These are phyloP conservation scores for Daphoenositta chrysoptera DNA, from an alignment of 2,113 vertebrate genomes.

Conservation along the genomic window DNA sequence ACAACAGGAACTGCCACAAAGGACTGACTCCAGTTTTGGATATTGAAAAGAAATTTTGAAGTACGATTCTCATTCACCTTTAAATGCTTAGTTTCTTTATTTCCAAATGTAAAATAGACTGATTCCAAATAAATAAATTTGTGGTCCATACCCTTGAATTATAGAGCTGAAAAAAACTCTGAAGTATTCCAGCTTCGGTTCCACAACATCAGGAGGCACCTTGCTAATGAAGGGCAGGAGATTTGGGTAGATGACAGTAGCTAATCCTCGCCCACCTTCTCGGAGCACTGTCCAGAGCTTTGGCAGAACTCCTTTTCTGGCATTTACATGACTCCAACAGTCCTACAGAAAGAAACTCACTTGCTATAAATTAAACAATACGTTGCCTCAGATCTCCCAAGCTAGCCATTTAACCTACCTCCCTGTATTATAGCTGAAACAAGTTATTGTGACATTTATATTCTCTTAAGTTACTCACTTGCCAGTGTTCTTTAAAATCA, in stretches of 20 bases:
- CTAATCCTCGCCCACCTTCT: constrained; percentile 89
- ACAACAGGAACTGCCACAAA: neutral
- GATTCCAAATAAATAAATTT: neutral
- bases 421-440: neutral
- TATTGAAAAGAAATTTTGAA: neutral
- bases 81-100: neutral
- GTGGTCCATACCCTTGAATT: constrained; percentile 81
- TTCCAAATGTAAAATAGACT: neutral
- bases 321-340: constrained; percentile 92
- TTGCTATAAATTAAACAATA: neutral
- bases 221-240: constrained; percentile 91
- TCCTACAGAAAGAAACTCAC: constrained; percentile 72
- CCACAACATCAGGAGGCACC: constrained; percentile 78
- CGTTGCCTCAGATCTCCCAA: neutral
- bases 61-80: neutral
- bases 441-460: neutral
- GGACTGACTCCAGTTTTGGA: neutral
- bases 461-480: neutral
- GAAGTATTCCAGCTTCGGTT: constrained; percentile 84
- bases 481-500: neutral
- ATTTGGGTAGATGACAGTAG: constrained; percentile 86
- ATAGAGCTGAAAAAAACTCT: constrained; percentile 83
- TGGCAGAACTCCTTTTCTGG: constrained; percentile 89
- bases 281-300: constrained; percentile 87
- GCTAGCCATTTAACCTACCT: neutral